phyloP scores from a whole-genome alignment of 2,797 vertebrate genomes.

The Rhinella marina region DNA sequence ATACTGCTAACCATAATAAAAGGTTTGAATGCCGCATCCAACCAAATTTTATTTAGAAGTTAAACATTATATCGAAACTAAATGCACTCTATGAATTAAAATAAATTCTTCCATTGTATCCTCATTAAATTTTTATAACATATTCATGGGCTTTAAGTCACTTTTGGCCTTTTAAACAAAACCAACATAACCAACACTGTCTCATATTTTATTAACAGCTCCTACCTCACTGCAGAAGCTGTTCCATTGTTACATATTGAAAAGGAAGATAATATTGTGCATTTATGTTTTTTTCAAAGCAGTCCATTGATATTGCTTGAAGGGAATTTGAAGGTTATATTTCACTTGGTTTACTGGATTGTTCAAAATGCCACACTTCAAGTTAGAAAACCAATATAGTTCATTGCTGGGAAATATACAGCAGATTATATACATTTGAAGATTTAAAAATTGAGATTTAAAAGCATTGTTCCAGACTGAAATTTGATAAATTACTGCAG shows the following conservation, averaged over 20 bases:
- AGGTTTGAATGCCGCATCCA: background rate
- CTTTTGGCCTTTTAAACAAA: slow-evolving; percentile 11
- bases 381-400: background rate
- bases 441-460: background rate
- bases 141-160: background rate
- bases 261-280: slow-evolving; percentile 7
- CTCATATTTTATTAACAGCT: slow-evolving; percentile 36
- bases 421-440: background rate
- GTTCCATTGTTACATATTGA: slow-evolving; percentile 23
- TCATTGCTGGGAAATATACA: background rate
- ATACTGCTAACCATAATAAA: background rate
- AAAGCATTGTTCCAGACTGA: too few species aligned
- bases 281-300: slow-evolving; percentile 16
- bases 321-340: slow-evolving; percentile 25
- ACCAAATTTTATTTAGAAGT: background rate
- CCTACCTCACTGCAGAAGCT: background rate
- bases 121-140: background rate
- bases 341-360: background rate
- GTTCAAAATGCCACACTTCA: background rate
- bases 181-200: slow-evolving; percentile 1
- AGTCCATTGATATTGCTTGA: background rate
- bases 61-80: background rate
- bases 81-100: background rate
- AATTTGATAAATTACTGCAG: too few species aligned
- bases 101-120: background rate